Base-by-base conservation (phyloP, 2,888 invertebrate genomes). In the Melinaea menophilus region DNA sequence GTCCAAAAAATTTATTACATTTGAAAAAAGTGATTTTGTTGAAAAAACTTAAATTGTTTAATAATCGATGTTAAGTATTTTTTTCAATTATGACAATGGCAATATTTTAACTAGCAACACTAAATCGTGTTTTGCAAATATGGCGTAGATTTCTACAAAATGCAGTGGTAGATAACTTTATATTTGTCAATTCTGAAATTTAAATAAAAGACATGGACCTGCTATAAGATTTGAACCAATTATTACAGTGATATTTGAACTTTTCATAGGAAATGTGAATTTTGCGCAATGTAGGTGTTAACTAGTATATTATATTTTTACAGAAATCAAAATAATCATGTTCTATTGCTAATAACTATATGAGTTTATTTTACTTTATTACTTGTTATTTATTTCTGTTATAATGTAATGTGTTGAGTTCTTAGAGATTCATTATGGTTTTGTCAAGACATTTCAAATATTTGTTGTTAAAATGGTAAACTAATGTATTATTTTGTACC, bases 121-220 rank as follows among this genome's bases (percentile, higher is more conserved):
- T 62, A 2, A 62, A 64, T 71, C 63, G 71, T 78, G 77, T 72
- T 77, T 81, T 76, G 82, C 84, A 84, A 88, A 88, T 84, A 89
- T 89, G 89, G 89, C 89, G 89, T 85, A 88, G 79, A 79, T 81
- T 82, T 79, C 80, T 81, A 81, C 83, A 82, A 84, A 83, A 86
- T 86, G 88, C 87, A 86, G 86, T 85, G 79, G 79, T 78, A 81
- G 81, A 76, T 80, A 78, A 77, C 80, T 84, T 85, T 83, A 74
- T 69, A 83, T 76, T 81, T 87, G 86, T 86, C 86, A 85, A 82
- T 84, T 85, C 81, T 70, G 79, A 82, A 79, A 78, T 82, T 79
- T 81, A 78, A 63, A 79, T 70, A 79, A 83, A 84, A 85, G 83
- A 85, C 79, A 86, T 86, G 83, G 75, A 75, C 74, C 65, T 80